Evolutionary conservation across 2,888 invertebrate species (phyloP).

Genomic region (Lumbricus terrestris): DNA sequence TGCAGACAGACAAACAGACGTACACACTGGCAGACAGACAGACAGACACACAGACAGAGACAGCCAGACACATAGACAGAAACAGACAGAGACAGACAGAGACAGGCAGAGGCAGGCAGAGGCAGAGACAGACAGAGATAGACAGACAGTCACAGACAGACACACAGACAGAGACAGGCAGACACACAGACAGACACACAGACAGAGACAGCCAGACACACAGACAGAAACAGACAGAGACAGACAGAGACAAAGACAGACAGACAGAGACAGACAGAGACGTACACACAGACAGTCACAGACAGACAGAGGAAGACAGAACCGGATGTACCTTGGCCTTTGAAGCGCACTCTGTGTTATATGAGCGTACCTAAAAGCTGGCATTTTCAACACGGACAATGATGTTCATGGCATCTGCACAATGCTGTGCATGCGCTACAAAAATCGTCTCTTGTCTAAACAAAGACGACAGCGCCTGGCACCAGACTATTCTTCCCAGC

Average conservation of each 20-base stretch:
- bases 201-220: background rate
- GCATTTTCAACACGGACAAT: background rate
- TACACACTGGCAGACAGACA: no score
- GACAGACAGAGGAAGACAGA: background rate
- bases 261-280: background rate
- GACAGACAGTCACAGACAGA: background rate
- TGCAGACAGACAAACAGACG: background rate
- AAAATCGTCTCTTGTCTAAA: background rate
- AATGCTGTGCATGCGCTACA: background rate
- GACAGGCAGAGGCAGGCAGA: background rate
- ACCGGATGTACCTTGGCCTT: background rate
- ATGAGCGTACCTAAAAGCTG: background rate
- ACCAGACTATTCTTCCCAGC: background rate
- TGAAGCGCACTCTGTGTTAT: background rate
- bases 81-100: no score
- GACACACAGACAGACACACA: background rate
- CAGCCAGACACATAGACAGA: background rate
- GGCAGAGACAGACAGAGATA: background rate
- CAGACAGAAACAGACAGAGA: background rate
- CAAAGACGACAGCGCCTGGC: background rate
- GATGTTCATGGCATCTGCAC: no score
- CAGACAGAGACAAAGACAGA: background rate
- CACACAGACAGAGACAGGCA: background rate
- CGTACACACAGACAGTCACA: background rate
- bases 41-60: no score